Base-by-base conservation (phyloP, 2,888 invertebrate genomes). In the Cabera pusaria region DNA sequence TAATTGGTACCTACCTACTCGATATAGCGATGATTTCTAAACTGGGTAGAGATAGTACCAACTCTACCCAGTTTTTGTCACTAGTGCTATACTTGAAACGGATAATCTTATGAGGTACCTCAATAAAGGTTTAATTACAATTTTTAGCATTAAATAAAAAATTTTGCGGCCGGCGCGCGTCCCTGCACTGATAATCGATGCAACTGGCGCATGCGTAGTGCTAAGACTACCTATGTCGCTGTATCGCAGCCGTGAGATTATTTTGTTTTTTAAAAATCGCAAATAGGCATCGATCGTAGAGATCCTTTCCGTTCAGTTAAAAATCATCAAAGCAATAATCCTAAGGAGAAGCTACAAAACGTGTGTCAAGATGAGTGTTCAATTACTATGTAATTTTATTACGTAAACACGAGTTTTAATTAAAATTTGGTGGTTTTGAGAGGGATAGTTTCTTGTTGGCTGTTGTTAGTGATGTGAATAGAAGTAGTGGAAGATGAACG, bases 401-500 rank as follows among this genome's bases (percentile, higher is more conserved):
- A 41, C 41, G 31, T 36, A 42, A 42, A 41, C 21, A 16, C 3
- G 1, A 7, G 21, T 21, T 6, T 14, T 25, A 18, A 25, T 11
- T n/a, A 14, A 3, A 14, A 14, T 14, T 14, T 14, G 4, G 4
- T 14, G 2, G 14, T 14, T 14, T 14, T 19, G 12, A 17, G 7
- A 20, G 19, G 8, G 20, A 7, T 33, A 24, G 25, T 33, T 14
- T 26, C 7, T 8, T 8, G 2, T 2, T 19, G 5, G 16, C 14
- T 6, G 7, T 14, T 12, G 6, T 17, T 9, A n/a, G 26, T 16
- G 25, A 25, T 25, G 5, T 6, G 3, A 25, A 10, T 9, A 36
- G 34, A 38, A 7, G 28, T 28, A 11, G 19, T 34, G 14, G 28
- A 33, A 49, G 26, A 93, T 93, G 93, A 92, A 92, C 65, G 93